A percentile compares a stretch with the other conserved stretches of the same genome.
Evolutionary conservation across 2,888 invertebrate genomes (phyloP).

Genomic region (Rhingia rostrata): DNA sequence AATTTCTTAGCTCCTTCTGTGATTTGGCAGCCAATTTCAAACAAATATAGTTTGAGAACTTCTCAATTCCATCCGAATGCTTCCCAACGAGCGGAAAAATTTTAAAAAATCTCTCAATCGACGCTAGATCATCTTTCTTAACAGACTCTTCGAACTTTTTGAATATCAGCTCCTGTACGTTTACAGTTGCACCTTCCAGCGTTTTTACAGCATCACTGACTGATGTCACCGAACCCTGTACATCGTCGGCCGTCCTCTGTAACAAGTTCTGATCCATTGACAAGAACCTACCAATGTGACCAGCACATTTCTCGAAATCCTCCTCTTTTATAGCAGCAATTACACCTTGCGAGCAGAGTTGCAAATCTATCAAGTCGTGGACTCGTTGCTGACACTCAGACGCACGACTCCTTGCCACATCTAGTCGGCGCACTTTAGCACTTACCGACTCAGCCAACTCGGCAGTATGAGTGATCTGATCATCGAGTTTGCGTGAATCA

Average conservation of each 20-base stretch:
- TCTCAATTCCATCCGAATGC: conserved; percentile 93
- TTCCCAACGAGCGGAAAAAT: conserved; percentile 97
- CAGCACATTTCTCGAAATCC: conserved; percentile 98
- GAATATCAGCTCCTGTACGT: conserved; percentile 85
- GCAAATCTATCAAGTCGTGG: conserved; percentile 96
- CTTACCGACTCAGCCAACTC: conserved; percentile 96
- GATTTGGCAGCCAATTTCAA: conserved; percentile 88
- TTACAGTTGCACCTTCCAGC: conserved; percentile 89
- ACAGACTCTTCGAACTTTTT: conserved; percentile 96
- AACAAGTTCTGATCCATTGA: conserved; percentile 94
- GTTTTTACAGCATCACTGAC: conserved; percentile 82
- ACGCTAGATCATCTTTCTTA: conserved; percentile 92
- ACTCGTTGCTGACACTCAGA: conserved; percentile 97
- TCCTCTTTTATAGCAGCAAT: conserved; percentile 96
- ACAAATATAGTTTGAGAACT: conserved; percentile 94
- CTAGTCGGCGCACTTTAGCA: conserved; percentile 96
- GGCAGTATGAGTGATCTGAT: conserved; percentile 94
- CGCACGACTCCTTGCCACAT: conserved; percentile 93
- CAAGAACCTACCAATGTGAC: conserved; percentile 96
- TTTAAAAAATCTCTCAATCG: conserved; percentile 97
- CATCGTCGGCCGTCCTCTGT: conserved; percentile 90
- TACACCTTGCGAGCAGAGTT: conserved; percentile 98
- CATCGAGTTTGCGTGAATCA: conserved; percentile 91
- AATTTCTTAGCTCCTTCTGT: conserved; percentile 88
- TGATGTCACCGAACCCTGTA: conserved; percentile 85